Evolutionary conservation across 1,140 invertebrate genomes (phyloP).

Genomic region (Drosophila ercepeae): DNA sequence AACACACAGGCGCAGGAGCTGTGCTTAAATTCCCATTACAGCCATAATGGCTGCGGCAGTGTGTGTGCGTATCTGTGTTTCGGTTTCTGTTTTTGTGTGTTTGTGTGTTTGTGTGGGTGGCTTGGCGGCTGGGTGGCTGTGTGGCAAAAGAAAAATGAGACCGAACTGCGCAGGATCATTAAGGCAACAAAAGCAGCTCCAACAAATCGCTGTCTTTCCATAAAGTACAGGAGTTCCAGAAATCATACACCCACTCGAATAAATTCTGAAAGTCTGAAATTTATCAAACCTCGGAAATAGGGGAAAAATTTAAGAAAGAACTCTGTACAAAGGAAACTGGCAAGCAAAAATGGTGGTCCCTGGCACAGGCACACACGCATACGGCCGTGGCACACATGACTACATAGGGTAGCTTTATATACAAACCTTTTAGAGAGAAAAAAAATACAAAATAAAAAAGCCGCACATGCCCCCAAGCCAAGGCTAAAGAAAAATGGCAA

Average conservation of each 20-base stretch:
- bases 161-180: constrained; percentile 79
- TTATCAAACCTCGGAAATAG: constrained; percentile 43
- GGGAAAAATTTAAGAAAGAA: constrained; percentile 2
- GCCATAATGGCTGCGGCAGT: constrained; percentile 75
- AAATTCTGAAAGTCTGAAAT: constrained; percentile 73
- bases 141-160: constrained; percentile 73
- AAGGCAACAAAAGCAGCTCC: constrained; percentile 61
- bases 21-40: constrained; percentile 81
- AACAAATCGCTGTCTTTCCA: constrained; percentile 4
- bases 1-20: constrained; percentile 63
- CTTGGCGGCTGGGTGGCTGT: constrained; percentile 19
- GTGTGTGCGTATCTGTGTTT: constrained; percentile 32
- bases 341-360: constrained; percentile 55
- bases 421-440: constrained; percentile 24
- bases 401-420: constrained; percentile 70
- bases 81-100: background rate
- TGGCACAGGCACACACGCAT: constrained; percentile 24
- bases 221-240: constrained; percentile 7
- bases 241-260: constrained; percentile 7
- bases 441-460: constrained; percentile 29
- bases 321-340: too few relatives aligned
- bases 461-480: constrained; percentile 68
- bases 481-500: constrained; percentile 8
- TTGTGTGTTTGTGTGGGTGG: constrained; percentile 14
- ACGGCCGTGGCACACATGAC: constrained; percentile 41